Percentiles rank a stretch among this genome's conserved stretches.
Conservation (phyloP, 2,888 invertebrate genomes). For the Polymixis flavicincta region DNA sequence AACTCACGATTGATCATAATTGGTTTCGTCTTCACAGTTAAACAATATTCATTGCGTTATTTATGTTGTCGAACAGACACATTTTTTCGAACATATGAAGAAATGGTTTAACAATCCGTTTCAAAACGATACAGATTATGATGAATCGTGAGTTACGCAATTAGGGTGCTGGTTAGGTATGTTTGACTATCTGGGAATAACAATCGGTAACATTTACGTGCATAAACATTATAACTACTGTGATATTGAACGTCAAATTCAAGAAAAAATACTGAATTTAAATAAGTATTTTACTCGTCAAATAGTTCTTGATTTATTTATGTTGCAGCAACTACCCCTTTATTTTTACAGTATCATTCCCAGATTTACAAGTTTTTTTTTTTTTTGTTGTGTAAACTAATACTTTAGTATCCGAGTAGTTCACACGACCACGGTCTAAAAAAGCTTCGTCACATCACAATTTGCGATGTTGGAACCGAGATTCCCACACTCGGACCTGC, state of each 20-base stretch:
- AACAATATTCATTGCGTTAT: too few species aligned
- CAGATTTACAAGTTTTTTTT: not conserved
- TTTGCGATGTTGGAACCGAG: not conserved
- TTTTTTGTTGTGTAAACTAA: not conserved
- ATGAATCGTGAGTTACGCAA: too few species aligned
- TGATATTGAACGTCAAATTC: not conserved
- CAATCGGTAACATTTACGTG: not conserved
- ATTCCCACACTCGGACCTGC: not conserved
- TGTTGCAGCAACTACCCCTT: not conserved
- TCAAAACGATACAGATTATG: too few species aligned
- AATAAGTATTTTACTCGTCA: not conserved
- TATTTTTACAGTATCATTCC: not conserved
- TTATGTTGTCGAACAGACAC: too few species aligned
- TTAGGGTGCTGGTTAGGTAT: too few species aligned
- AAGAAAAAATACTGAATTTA: not conserved
- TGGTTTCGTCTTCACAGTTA: too few species aligned
- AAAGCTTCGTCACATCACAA: not conserved
- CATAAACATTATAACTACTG: not conserved
- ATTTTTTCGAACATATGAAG: too few species aligned
- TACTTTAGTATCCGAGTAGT: not conserved
- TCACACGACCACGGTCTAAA: not conserved
- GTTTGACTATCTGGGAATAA: constrained; percentile 4
- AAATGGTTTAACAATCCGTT: too few species aligned
- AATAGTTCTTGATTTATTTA: not conserved
- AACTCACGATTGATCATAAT: too few species aligned